These are phyloP conservation scores for Aproaerema taeniolella DNA, from an alignment of 2,888 invertebrate species.

Conservation along the genomic window DNA sequence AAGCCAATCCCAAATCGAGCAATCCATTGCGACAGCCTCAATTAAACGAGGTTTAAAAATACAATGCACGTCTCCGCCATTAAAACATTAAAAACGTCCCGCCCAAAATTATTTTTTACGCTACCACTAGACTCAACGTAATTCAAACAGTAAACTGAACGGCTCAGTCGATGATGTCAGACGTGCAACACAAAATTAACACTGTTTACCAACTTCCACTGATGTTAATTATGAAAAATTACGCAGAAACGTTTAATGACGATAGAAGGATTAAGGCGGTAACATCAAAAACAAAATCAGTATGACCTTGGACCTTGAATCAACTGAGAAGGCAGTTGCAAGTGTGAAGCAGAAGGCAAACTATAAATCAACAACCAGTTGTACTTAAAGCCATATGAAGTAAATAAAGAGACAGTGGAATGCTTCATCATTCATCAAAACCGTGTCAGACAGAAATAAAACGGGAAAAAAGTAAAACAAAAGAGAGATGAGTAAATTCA, in stretches of 20 bases:
- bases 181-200: conserved; percentile 48
- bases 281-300: too few relatives aligned
- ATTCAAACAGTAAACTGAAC: conserved; percentile 51
- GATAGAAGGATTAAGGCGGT: conserved; percentile 24
- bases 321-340: too few relatives aligned
- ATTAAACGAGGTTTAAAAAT: neutral
- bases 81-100: conserved; percentile 21
- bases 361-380: too few relatives aligned
- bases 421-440: conserved; percentile 7
- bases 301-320: too few relatives aligned
- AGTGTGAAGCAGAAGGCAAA: too few relatives aligned
- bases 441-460: conserved; percentile 8
- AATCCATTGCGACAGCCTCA: conserved; percentile 29
- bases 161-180: conserved; percentile 54
- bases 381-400: too few relatives aligned
- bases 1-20: conserved; percentile 33
- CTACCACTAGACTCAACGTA: conserved; percentile 34
- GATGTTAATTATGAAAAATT: conserved; percentile 35
- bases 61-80: conserved; percentile 12
- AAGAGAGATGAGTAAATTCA: conserved; percentile 14
- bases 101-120: conserved; percentile 38
- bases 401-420: too few relatives aligned
- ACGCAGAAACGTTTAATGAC: conserved; percentile 26
- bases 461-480: conserved; percentile 7
- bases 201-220: conserved; percentile 36